These are phyloP conservation scores for Halcyon malimbica DNA, from an alignment of 2,113 vertebrate genomes.

Conservation along the genomic window DNA sequence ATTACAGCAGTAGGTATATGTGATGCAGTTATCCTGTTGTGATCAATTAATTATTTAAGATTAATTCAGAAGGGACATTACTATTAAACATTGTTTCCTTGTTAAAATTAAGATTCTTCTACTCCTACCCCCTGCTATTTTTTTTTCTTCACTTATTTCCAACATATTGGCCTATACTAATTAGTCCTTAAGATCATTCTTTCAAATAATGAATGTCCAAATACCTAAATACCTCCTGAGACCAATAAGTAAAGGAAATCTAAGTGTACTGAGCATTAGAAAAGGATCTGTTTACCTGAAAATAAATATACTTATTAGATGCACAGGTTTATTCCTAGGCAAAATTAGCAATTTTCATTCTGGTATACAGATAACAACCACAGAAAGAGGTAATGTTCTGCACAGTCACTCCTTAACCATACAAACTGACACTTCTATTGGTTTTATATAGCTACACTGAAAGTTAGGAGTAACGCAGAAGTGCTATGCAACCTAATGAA, in stretches of 20 bases:
- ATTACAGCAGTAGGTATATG: background rate
- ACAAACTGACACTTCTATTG: background rate
- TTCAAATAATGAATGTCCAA: background rate
- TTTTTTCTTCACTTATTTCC: background rate
- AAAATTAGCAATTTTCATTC: background rate
- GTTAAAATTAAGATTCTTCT: background rate
- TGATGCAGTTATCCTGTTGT: background rate
- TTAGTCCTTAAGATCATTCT: background rate
- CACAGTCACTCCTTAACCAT: background rate
- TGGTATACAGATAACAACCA: background rate
- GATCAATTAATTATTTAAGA: background rate
- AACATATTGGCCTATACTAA: background rate
- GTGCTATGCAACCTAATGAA: background rate
- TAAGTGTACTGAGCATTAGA: background rate
- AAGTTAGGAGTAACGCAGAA: background rate
- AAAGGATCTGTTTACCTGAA: background rate
- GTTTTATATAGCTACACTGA: background rate
- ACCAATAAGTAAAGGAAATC: background rate
- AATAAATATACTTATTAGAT: background rate
- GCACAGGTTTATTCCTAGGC: background rate
- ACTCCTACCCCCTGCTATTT: fast-evolving
- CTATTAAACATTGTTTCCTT: background rate
- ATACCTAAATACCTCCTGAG: background rate
- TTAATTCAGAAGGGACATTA: background rate
- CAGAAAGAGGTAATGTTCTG: background rate